phyloP scores from a whole-genome alignment of 1,140 invertebrate species.

The Planococcus citri region DNA sequence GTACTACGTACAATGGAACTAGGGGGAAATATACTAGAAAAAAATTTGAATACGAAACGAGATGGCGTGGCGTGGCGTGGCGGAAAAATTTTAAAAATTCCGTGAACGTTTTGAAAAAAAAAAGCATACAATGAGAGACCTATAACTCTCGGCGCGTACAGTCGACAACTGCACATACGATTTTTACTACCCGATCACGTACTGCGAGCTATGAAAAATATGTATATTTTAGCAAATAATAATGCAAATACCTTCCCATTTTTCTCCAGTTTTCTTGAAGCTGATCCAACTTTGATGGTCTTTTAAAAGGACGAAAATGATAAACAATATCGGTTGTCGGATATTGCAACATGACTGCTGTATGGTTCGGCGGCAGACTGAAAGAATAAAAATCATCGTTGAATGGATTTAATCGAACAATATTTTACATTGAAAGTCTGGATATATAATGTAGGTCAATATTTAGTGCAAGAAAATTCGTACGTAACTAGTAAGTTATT shows the following conservation, averaged over 20 bases:
- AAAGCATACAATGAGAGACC: too few relatives aligned
- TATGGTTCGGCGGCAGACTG: neutral
- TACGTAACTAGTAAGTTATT: too few relatives aligned
- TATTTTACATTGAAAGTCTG: too few relatives aligned
- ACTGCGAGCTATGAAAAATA: neutral
- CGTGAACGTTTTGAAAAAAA: neutral
- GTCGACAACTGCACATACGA: neutral
- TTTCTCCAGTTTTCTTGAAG: conserved; percentile 38
- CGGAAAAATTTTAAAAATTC: neutral
- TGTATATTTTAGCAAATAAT: conserved; percentile 7
- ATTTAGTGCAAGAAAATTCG: too few relatives aligned
- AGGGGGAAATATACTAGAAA: neutral
- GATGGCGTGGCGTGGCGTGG: too few relatives aligned
- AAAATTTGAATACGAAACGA: neutral
- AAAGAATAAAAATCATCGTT: neutral
- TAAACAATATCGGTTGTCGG: neutral
- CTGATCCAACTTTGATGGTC: conserved; percentile 37
- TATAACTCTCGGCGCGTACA: too few relatives aligned
- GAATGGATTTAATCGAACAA: too few relatives aligned
- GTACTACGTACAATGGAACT: neutral
- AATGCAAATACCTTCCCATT: conserved; percentile 36
- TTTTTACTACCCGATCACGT: neutral
- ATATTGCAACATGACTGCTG: conserved; percentile 5
- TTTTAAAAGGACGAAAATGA: conserved; percentile 30
- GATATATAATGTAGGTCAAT: too few relatives aligned